Base-by-base conservation (phyloP, 2,797 vertebrate genomes). In the Pygocentrus nattereri region DNA sequence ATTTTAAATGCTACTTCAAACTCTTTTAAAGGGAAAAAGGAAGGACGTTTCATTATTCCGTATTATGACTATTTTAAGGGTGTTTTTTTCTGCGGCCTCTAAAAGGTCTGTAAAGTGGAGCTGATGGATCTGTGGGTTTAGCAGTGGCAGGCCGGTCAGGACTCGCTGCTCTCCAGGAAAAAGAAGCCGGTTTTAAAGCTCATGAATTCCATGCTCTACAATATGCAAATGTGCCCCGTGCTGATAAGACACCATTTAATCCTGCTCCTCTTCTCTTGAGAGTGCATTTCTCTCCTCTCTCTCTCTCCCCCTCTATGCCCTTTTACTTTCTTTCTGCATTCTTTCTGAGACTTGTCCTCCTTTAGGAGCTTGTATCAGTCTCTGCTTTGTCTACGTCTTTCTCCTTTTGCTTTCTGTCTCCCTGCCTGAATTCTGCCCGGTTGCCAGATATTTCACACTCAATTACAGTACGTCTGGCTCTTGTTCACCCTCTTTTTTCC, bases 231-330 rank as follows among this genome's bases (percentile, higher is more conserved):
- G 91, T 94, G 92, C 91, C 91, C 92, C 90, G 88, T 86, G 88
- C 91, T 92, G 93, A 94, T 94, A 94, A 94, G 90, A 91, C 89
- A 89, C 91, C 91, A 93, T 93, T 94, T 93, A 94, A 94, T 94
- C 93, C 93, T 85, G 85, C 89, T 79, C 87, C 88, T 85, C 30
- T 90, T 87, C 88, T 90, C 88, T 90, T 84, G 61, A 80, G 79
- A 79, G 64, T 76, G 68, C 69, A 58, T 76, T 49, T 71, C 87
- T 73, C 82, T 80, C 7, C 82, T 79, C 84, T 54, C 30, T 5
- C n/a, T n/a, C n/a, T n/a, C n/a, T n/a, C n/a, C n/a, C n/a, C n/a
- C n/a, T n/a, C n/a, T n/a, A n/a, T 83, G 62, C 52, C 23, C 61
- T 67, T 72, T 78, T 49, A 75, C 58, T 67, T 78, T 71, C 86